A percentile compares a stretch with the other conserved stretches of the same genome.
Conservation (phyloP, 2,888 invertebrate species). For the Poecilus cupreus region DNA sequence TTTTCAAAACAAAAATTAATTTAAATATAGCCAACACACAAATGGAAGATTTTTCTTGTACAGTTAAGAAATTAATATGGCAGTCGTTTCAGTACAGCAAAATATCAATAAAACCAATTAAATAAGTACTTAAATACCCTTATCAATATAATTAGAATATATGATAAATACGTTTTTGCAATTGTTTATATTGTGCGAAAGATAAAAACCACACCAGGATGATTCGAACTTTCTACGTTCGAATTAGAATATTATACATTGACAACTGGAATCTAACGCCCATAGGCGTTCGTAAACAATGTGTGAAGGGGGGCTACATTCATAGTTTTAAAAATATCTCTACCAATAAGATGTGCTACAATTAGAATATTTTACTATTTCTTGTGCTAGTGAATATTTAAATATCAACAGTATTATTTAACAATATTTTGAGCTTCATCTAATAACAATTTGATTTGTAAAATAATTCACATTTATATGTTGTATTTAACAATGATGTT, state of each 20-base stretch:
- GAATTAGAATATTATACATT: neutral
- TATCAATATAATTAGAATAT: slow-evolving; percentile 8
- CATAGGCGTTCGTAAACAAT: slow-evolving; percentile 10
- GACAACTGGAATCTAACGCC: slow-evolving; percentile 14
- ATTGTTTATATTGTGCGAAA: neutral
- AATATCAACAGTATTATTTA: slow-evolving; percentile 7
- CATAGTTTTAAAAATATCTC: slow-evolving; percentile 17
- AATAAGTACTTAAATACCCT: neutral
- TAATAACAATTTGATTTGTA: neutral
- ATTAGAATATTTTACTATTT: neutral
- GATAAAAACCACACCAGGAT: neutral
- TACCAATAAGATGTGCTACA: slow-evolving; percentile 27
- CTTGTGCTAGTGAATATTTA: neutral
- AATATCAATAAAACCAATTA: neutral
- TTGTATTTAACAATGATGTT: neutral
- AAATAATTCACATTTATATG: neutral
- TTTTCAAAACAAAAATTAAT: too few relatives aligned
- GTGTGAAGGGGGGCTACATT: slow-evolving; percentile 15
- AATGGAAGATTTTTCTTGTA: neutral
- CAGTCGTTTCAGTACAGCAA: slow-evolving; percentile 8
- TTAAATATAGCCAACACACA: too few relatives aligned
- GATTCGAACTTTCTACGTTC: too few relatives aligned
- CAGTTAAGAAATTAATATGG: neutral
- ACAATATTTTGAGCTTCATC: slow-evolving; percentile 29
- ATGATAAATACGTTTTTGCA: neutral